Evolutionary conservation across 2,888 invertebrate genomes (phyloP), one percentile per base, ranked within the genome.

Genomic region (Argynnis bischoffii): DNA sequence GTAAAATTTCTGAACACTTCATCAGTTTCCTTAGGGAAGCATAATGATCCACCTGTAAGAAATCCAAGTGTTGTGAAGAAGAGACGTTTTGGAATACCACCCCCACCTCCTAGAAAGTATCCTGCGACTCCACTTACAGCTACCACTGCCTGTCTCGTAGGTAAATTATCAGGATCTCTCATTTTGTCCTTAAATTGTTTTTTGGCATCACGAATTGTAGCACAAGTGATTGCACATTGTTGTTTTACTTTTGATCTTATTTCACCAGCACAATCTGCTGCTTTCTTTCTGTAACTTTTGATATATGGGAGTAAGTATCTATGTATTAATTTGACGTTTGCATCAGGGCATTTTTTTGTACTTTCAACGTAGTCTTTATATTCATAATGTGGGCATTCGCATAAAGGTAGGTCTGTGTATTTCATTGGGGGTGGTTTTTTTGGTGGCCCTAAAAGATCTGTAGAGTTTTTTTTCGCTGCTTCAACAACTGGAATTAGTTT

Each of bases 11-110:
- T 78, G 31, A 90, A 81, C 0, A 72, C 60, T 1, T 79, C 77
- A 55, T 90, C 90, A 0, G 87, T 87, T 68, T 87, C 85, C n/a
- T 84, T 79, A 0, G 89, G 88, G 35, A 87, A 88, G 71, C 85
- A 84, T 0, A 88, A 35, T 0, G 85, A 80, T 0, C 88, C 89
- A 2, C 80, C 71, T 0, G 80, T 69, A 0, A 87, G 66, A 0
- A 81, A 74, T 0, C 86, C 85, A 0, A 81, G 31, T 0, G 79
- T 72, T 0, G 84, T 79, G 48, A 72, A 80, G 63, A 86, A 75
- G 0, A 84, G 0, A 11, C 76, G 73, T 6, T 74, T 71, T 0
- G 83, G 75, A 8, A 81, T 63, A 0, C 79, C 76, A 11, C 70
- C 75, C 3, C 75, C 74, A 8, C 69, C 63, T 5, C 77, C 78